A percentile compares a stretch with the other conserved stretches of the same genome.
phyloP scores from a whole-genome alignment of 2,113 vertebrate species.

The Calyptomena viridis region DNA sequence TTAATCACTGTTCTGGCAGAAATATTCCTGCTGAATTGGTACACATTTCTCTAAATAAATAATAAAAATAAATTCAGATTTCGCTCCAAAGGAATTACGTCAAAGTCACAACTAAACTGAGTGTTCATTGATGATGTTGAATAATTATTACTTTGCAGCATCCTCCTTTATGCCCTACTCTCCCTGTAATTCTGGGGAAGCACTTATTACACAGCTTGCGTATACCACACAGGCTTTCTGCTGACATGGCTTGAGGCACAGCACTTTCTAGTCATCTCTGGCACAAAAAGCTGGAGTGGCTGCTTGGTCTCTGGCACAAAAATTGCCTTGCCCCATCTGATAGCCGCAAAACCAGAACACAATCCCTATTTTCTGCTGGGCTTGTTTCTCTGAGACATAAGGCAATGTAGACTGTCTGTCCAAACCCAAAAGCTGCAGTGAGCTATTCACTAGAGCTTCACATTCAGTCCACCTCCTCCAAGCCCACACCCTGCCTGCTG shows the following conservation, averaged over 20 bases:
- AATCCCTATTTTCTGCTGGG: neutral
- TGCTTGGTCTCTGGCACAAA: neutral
- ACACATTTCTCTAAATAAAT: too few relatives aligned
- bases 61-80: neutral
- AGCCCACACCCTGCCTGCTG: neutral
- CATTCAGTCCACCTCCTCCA: neutral
- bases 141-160: neutral
- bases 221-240: neutral
- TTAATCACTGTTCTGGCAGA: neutral
- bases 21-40: neutral
- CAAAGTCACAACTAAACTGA: neutral
- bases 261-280: neutral
- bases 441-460: neutral
- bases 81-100: neutral
- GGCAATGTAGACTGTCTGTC: neutral
- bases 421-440: neutral
- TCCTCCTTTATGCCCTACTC: neutral
- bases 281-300: neutral
- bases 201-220: neutral
- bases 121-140: neutral
- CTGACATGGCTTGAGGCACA: neutral
- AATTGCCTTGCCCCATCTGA: neutral
- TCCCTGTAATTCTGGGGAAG: neutral
- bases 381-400: constrained; percentile 1
- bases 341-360: neutral